A percentile compares a stretch with the other conserved stretches of the same genome.
Conservation (phyloP, 2,113 vertebrate genomes). For the Otis tarda region DNA sequence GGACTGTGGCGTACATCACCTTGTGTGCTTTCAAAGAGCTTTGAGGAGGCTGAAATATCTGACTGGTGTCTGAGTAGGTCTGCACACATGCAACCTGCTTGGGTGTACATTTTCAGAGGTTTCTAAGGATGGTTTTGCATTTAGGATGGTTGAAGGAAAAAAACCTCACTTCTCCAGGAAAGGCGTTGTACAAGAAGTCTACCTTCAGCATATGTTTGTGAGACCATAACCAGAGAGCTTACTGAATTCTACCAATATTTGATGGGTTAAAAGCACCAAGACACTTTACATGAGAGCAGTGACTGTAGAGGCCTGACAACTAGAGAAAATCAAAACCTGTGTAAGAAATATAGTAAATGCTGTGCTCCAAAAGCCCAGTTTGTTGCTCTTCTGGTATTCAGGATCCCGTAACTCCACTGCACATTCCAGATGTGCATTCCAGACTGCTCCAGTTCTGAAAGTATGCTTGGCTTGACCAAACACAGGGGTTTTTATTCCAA, state of each 20-base stretch:
- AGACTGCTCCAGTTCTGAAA: constrained; percentile 3
- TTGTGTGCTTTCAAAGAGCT: neutral
- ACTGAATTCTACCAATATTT: neutral
- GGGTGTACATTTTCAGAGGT: neutral
- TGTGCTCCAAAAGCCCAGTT: neutral
- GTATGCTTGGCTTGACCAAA: constrained; percentile 28
- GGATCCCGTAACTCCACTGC: neutral
- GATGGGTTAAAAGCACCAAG: neutral
- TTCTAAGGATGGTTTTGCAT: neutral
- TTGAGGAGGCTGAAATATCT: neutral
- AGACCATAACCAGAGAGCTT: neutral
- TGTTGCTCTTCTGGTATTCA: constrained; percentile 7
- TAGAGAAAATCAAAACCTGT: neutral
- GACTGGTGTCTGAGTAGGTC: neutral
- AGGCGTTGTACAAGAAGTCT: neutral
- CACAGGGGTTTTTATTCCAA: neutral
- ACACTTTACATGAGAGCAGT: neutral
- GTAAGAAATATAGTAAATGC: neutral
- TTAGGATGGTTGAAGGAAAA: neutral
- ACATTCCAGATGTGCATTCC: constrained; percentile 46
- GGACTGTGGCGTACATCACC: neutral
- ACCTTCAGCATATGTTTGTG: neutral
- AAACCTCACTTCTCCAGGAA: neutral
- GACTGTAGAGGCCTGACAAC: neutral
- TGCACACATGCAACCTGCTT: neutral